Evolutionary conservation across 1,140 invertebrate genomes (phyloP).

Genomic region (Scaptomyza montana): DNA sequence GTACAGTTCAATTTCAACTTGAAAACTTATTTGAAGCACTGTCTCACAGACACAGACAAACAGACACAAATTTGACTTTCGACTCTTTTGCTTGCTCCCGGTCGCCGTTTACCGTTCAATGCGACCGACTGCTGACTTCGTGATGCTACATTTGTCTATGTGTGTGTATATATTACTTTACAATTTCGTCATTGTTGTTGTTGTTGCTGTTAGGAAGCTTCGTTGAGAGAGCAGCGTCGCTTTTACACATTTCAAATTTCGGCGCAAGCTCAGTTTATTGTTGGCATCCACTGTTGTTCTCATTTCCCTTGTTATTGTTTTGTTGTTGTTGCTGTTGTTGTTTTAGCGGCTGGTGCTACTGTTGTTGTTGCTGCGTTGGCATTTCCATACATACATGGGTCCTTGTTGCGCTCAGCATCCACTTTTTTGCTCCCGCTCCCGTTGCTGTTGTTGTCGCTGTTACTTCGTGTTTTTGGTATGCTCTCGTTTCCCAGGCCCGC

Average conservation of each 20-base stretch:
- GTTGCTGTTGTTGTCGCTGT: conserved; percentile 30
- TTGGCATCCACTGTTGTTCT: conserved; percentile 52
- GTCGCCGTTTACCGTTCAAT: conserved; percentile 47
- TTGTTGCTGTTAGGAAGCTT: conserved; percentile 30
- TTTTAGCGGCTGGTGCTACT: conserved; percentile 40
- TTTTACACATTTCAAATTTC: conserved; percentile 57
- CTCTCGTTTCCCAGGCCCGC: conserved; percentile 43
- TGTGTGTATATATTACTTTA: conserved; percentile 45
- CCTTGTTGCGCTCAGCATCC: conserved; percentile 78
- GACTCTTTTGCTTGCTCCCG: conserved; percentile 34
- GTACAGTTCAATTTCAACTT: conserved; percentile 78
- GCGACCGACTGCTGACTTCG: conserved; percentile 46
- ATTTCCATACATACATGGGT: conserved; percentile 51
- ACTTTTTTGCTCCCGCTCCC: conserved; percentile 40
- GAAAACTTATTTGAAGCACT: conserved; percentile 62
- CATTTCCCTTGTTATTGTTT: conserved; percentile 27
- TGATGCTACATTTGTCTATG: conserved; percentile 25
- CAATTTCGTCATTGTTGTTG: conserved; percentile 56
- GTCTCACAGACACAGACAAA: conserved; percentile 26
- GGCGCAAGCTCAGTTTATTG: conserved; percentile 81
- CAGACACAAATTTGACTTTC: conserved; percentile 48
- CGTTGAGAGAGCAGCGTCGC: conserved; percentile 42
- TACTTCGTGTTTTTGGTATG: conserved; percentile 33
- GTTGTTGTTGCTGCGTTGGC: conserved; percentile 57
- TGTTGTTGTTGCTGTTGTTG: conserved; percentile 36